Evolutionary conservation across 2,797 vertebrate species (phyloP), one percentile per base, ranked within the genome.

Genomic region (Nothura maculosa): DNA sequence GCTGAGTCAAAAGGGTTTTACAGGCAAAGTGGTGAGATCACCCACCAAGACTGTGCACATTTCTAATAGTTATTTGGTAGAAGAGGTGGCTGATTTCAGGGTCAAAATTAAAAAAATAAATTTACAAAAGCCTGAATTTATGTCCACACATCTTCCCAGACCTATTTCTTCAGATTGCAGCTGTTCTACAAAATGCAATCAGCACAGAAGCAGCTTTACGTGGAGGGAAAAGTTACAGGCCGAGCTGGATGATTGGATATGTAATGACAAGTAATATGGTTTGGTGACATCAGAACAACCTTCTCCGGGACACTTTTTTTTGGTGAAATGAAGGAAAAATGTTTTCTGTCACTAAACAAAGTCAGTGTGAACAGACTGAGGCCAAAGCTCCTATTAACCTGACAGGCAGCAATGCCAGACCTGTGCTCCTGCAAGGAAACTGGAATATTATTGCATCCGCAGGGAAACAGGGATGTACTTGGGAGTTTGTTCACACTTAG

Each of bases 371-470:
- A 63, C 6, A 67, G 57, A 81, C 38, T 63, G 73, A 69, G 82
- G 48, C n/a, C 38, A 45, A 80, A 91, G 76, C 72, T 81, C 55
- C 78, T 57, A 45, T 2, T 1, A 38, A 92, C 61, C 81, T 84
- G 64, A 93, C 93, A 94, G 83, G 60, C 27, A 90, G 61, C 34
- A 70, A 42, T 43, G 93, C 84, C 74, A 92, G 73, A 72, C 67
- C 54, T 45, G 22, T 52, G 82, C 86, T 91, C 87, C 84, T 63
- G 67, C 88, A 84, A 81, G 81, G 87, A 90, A 90, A 21, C 36
- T 70, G 74, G 12, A 52, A 60, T 57, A 38, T 28, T 57, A 38
- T 28, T 69, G 74, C 52, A 30, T 79, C 77, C 74, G 63, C 4
- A 12, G 85, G 67, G 36, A 48, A 80, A 85, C 69, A 94, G 81